Evolutionary conservation across 2,113 vertebrate genomes (phyloP), one percentile per base, ranked within the genome.

Genomic region (Procapra przewalskii): DNA sequence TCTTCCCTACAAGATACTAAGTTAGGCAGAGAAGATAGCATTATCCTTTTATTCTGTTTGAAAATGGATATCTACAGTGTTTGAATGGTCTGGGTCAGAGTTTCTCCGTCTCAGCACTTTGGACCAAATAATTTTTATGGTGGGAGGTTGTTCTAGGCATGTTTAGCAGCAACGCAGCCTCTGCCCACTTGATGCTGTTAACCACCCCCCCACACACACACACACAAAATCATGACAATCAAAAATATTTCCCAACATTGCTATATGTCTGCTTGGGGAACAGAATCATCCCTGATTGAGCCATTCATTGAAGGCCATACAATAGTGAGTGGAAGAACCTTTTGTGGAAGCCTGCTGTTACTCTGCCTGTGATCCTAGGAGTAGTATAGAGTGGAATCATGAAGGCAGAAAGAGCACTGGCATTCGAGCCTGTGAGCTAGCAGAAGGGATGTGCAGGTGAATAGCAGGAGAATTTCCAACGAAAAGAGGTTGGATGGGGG

Each of bases 191-290:
- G 25, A 27, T 77, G 19, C 52, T 48, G 1, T 45, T 50, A 50
- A 14, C 10, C 85, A 1, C 14, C 10, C 10, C 16, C 1, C 2
- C 2, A 29, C 0, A 2, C 48, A 11, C 45, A 13, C 12, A 50
- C 12, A 13, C 48, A 50, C 17, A 21, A 36, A 71, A 36, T 2
- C 64, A 1, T 40, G 8, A 36, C 25, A 31, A 33, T 3, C 36
- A 71, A 1, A 87, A 77, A 40, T 85, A 17, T 54, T 55, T 97
- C 25, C 50, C 25, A 40, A 23, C 29, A 52, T 54, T 81, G 59
- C 82, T 33, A 11, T 1, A 1, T 81, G 5, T 88, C 17, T 13
- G 17, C 16, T 17, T 36, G 6, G 4, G 40, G 10, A 21, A 9
- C 2, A 13, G 23, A 86, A 25, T 71, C 50, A 90, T 11, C 29